Evolutionary conservation across 2,888 invertebrate species (phyloP).

Genomic region (Volucella bombylans): DNA sequence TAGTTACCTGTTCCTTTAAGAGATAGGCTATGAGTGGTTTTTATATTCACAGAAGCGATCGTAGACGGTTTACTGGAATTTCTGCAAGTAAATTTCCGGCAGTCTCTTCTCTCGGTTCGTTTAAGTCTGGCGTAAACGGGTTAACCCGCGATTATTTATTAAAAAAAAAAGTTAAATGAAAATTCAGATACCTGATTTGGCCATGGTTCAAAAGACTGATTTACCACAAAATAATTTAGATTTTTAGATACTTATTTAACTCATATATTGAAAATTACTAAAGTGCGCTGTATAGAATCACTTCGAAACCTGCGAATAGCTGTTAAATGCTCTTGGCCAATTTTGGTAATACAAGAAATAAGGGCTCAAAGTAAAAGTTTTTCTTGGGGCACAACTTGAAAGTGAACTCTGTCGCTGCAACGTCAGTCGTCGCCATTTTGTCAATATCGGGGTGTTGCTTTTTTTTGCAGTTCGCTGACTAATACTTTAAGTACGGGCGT

Average conservation of each 20-base stretch:
- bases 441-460: slow-evolving; percentile 58
- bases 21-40: slow-evolving; percentile 34
- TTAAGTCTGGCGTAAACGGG: slow-evolving; percentile 49
- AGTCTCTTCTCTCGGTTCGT: slow-evolving; percentile 68
- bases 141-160: slow-evolving; percentile 25
- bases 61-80: slow-evolving; percentile 44
- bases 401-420: slow-evolving; percentile 58
- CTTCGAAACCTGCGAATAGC: slow-evolving; percentile 10
- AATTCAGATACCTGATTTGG: slow-evolving; percentile 56
- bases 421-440: slow-evolving; percentile 74
- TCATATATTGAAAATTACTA: not conserved
- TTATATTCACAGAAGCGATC: slow-evolving; percentile 25
- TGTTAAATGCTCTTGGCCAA: not conserved
- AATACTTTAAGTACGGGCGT: slow-evolving; percentile 28
- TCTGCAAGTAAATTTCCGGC: slow-evolving; percentile 53
- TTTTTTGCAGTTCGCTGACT: slow-evolving; percentile 33
- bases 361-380: slow-evolving; percentile 69
- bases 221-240: slow-evolving; percentile 26
- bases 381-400: slow-evolving; percentile 31
- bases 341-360: slow-evolving; percentile 9
- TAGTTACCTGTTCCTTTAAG: slow-evolving; percentile 34
- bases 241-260: not conserved
- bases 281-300: not conserved
- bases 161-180: slow-evolving; percentile 48
- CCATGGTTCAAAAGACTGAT: slow-evolving; percentile 58